Conservation (phyloP, 2,797 vertebrate species). For the Microctenopoma stevenorrisi region DNA sequence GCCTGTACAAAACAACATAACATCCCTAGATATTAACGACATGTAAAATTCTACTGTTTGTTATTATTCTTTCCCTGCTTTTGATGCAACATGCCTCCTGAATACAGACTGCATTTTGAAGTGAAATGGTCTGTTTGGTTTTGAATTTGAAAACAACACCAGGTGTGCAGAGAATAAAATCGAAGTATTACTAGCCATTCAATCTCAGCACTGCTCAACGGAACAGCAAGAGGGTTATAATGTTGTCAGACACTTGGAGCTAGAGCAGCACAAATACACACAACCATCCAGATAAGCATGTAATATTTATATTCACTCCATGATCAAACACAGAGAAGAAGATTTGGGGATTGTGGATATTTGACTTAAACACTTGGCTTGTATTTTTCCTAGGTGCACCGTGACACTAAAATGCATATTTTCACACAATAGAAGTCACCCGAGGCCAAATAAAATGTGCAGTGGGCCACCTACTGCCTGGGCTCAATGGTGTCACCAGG, state of each 20-base stretch:
- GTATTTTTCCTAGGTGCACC: conserved; percentile 9
- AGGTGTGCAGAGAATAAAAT: conserved; percentile 60
- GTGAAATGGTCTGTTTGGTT: conserved; percentile 49
- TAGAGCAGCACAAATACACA: conserved; percentile 28
- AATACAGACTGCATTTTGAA: conserved; percentile 44
- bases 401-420: conserved; percentile 16
- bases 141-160: conserved; percentile 60
- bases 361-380: conserved; percentile 16
- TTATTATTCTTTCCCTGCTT: conserved; percentile 41
- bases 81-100: conserved; percentile 42
- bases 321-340: conserved; percentile 21
- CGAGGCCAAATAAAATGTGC: conserved; percentile 36
- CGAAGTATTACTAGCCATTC: conserved; percentile 38
- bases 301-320: conserved; percentile 15
- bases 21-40: conserved; percentile 40
- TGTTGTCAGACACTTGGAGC: conserved; percentile 21
- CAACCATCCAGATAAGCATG: conserved; percentile 11
- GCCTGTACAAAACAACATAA: conserved; percentile 29
- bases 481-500: conserved; percentile 64
- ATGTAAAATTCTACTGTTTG: conserved; percentile 32
- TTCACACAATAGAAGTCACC: conserved; percentile 31
- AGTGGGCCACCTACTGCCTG: conserved; percentile 21
- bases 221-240: conserved; percentile 18
- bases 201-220: conserved; percentile 23
- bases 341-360: conserved; percentile 13